A percentile compares a stretch with the other conserved stretches of the same genome.
These are phyloP conservation scores for Zophobas morio DNA, from an alignment of 1,140 invertebrate genomes.

Conservation along the genomic window DNA sequence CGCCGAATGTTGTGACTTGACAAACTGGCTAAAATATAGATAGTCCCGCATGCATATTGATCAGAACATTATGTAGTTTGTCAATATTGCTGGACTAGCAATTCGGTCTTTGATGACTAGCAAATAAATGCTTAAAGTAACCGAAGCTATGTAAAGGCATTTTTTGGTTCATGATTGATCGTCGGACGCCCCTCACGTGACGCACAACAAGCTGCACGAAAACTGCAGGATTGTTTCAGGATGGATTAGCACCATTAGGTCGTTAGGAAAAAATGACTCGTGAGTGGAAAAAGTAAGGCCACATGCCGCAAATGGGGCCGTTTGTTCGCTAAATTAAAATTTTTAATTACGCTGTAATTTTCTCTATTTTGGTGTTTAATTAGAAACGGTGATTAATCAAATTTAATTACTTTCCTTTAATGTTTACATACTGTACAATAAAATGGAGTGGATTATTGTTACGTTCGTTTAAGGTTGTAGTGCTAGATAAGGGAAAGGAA, in stretches of 20 bases:
- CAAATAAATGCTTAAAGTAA: conserved; percentile 27
- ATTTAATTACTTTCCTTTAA: not conserved
- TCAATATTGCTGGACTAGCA: conserved; percentile 22
- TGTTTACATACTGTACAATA: too few relatives aligned
- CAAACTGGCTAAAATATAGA: conserved; percentile 33
- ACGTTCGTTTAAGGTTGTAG: too few relatives aligned
- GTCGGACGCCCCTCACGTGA: not conserved
- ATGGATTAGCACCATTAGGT: conserved; percentile 34
- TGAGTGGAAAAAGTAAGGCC: not conserved
- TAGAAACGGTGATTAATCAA: conserved; percentile 27
- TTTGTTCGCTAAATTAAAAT: conserved; percentile 6
- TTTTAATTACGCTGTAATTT: conserved; percentile 25
- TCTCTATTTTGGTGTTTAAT: conserved; percentile 22
- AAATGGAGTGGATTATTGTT: too few relatives aligned
- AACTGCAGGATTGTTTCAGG: conserved; percentile 24
- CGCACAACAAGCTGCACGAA: conserved; percentile 21
- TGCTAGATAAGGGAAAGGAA: too few relatives aligned
- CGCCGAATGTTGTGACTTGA: conserved; percentile 16
- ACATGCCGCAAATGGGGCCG: not conserved
- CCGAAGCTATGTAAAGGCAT: conserved; percentile 24
- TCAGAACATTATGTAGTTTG: not conserved
- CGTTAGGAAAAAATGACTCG: conserved; percentile 7
- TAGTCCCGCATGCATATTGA: conserved; percentile 10
- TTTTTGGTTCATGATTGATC: conserved; percentile 37
- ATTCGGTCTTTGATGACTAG: conserved; percentile 24